Evolutionary conservation across 1,140 invertebrate species (phyloP).

Genomic region (Drosophila virilis): DNA sequence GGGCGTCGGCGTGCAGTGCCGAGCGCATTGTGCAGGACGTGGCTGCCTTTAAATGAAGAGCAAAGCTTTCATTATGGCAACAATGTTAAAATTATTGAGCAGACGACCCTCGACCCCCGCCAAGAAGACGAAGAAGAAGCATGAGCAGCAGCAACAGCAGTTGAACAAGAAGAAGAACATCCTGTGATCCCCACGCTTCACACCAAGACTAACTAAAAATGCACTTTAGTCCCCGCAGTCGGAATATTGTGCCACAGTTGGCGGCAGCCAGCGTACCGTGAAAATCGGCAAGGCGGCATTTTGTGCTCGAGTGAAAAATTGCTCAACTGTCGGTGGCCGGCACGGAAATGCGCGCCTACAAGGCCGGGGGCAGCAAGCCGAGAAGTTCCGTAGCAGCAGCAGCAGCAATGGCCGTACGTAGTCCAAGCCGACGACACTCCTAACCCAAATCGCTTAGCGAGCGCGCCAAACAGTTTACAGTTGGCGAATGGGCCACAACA

Average conservation of each 20-base stretch:
- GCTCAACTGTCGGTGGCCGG: conserved; percentile 48
- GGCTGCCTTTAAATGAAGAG: conserved; percentile 74
- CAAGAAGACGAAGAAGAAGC: conserved; percentile 17
- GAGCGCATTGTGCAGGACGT: conserved; percentile 47
- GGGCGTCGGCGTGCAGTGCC: conserved; percentile 30
- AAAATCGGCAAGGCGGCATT: conserved; percentile 70
- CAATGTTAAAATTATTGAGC: conserved; percentile 83
- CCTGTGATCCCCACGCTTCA: conserved; percentile 11
- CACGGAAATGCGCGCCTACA: conserved; percentile 79
- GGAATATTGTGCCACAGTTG: neutral
- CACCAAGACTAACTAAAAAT: conserved; percentile 48
- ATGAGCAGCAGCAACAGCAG: conserved; percentile 3
- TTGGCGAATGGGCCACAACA: conserved; percentile 46
- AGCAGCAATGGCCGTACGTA: neutral
- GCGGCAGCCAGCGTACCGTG: conserved; percentile 43
- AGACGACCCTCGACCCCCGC: conserved; percentile 45
- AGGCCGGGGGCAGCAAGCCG: conserved; percentile 46
- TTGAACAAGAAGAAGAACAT: conserved; percentile 8
- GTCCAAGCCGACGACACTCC: conserved; percentile 55
- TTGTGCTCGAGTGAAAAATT: conserved; percentile 77
- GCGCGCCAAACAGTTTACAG: conserved; percentile 74
- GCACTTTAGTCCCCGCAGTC: conserved; percentile 48
- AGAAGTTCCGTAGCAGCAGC: conserved; percentile 7
- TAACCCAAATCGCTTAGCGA: conserved; percentile 80
- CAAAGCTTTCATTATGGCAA: conserved; percentile 84